These are phyloP conservation scores for Caenorhabditis japonica DNA, from an alignment of 2,888 invertebrate genomes.

Conservation along the genomic window DNA sequence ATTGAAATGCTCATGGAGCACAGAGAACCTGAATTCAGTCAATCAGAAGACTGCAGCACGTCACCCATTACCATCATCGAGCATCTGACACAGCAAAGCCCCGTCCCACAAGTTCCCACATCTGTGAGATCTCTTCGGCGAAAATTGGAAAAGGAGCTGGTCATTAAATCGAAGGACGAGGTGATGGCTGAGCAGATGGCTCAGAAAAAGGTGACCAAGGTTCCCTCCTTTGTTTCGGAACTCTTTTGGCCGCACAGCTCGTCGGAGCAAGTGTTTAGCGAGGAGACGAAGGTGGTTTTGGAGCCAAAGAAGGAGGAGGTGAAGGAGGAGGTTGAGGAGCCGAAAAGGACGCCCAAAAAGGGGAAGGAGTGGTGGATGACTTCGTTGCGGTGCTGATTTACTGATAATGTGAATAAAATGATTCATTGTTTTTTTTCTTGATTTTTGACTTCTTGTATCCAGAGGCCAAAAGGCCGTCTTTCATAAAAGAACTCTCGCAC, in stretches of 20 bases:
- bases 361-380: slow-evolving; percentile 38
- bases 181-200: slow-evolving; percentile 10
- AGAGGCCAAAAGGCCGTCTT: too few species aligned
- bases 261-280: slow-evolving; percentile 10
- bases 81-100: too few species aligned
- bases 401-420: too few species aligned
- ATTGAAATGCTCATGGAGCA: too few species aligned
- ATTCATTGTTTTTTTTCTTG: neutral
- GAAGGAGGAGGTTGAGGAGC: slow-evolving; percentile 8
- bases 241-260: neutral
- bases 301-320: slow-evolving; percentile 5
- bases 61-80: too few species aligned
- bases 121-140: slow-evolving; percentile 32
- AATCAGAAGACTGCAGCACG: too few species aligned
- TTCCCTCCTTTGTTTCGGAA: slow-evolving; percentile 7
- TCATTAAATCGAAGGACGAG: slow-evolving; percentile 19
- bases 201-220: too few species aligned
- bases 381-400: slow-evolving; percentile 35
- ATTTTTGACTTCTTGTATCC: neutral
- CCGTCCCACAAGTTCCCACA: neutral
- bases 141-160: slow-evolving; percentile 29
- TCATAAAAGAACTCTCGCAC: too few species aligned
- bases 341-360: neutral
- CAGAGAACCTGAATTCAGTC: too few species aligned
- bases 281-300: slow-evolving; percentile 10